phyloP scores from a whole-genome alignment of 2,113 vertebrate species.

The Grammomys surdaster region DNA sequence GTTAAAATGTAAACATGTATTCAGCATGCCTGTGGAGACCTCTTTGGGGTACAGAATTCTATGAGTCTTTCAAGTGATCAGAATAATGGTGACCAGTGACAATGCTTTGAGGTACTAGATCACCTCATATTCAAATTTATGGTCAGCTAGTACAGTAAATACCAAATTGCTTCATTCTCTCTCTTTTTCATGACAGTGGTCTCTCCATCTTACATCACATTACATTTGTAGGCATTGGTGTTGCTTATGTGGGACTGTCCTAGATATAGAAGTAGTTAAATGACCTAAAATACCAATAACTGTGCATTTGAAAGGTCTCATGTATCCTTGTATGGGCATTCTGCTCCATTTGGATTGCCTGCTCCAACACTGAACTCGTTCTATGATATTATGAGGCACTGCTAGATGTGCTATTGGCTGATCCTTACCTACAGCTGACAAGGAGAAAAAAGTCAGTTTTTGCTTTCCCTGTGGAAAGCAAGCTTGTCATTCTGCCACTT shows the following conservation, averaged over 20 bases:
- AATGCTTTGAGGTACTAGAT: neutral
- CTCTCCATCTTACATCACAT: neutral
- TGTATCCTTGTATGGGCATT: neutral
- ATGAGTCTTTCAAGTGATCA: neutral
- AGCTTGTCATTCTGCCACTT: constrained; percentile 71
- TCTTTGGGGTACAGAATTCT: neutral
- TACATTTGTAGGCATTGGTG: neutral
- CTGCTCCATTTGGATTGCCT: neutral
- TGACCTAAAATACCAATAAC: neutral
- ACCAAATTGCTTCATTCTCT: neutral
- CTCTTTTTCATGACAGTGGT: neutral
- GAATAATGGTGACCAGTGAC: neutral
- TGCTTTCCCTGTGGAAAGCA: constrained; percentile 82
- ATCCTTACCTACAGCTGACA: constrained; percentile 2
- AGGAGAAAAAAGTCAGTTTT: constrained; percentile 76
- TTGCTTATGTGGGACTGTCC: neutral
- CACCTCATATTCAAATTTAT: neutral
- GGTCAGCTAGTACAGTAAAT: neutral
- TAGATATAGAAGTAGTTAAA: neutral
- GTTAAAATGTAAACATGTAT: neutral
- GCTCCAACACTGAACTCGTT: neutral
- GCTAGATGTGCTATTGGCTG: constrained; percentile 18
- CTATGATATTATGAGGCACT: neutral
- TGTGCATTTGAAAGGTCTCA: accelerated
- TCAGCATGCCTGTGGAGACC: neutral